Percentiles rank a stretch among this genome's conserved stretches.
These are phyloP conservation scores for Ylistrum balloti DNA, from an alignment of 1,140 invertebrate genomes.

Conservation along the genomic window DNA sequence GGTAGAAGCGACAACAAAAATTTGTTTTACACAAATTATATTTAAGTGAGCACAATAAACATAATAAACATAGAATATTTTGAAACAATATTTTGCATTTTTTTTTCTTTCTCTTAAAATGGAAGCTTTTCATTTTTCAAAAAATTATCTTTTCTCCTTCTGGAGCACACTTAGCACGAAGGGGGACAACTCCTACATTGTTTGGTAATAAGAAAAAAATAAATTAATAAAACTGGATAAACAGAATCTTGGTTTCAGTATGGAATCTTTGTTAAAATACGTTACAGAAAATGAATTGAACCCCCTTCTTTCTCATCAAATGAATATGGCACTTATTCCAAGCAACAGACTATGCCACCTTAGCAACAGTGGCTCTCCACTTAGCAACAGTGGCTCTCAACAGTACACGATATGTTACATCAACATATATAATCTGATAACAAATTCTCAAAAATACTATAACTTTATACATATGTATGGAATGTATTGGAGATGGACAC, in stretches of 20 bases:
- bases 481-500: conserved; percentile 31
- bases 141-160: background rate
- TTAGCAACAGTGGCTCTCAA: conserved; percentile 26
- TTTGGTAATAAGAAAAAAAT: background rate
- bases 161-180: conserved; percentile 16
- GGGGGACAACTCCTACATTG: background rate
- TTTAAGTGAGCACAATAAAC: conserved; percentile 21
- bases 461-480: conserved; percentile 35
- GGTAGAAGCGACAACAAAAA: conserved; percentile 31
- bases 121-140: background rate
- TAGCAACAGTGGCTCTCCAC: conserved; percentile 31
- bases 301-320: conserved; percentile 10
- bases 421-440: conserved; percentile 38
- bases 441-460: conserved; percentile 40
- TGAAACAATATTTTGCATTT: background rate
- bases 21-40: background rate
- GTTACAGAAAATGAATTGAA: background rate
- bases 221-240: background rate
- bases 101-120: background rate
- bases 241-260: background rate
- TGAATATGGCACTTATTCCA: conserved; percentile 38
- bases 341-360: background rate
- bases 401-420: conserved; percentile 39
- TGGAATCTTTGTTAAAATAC: background rate
- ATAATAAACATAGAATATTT: conserved; percentile 27